Evolutionary conservation across 1,140 invertebrate species (phyloP), one percentile per base, ranked within the genome.

Genomic region (Helicoverpa zea): DNA sequence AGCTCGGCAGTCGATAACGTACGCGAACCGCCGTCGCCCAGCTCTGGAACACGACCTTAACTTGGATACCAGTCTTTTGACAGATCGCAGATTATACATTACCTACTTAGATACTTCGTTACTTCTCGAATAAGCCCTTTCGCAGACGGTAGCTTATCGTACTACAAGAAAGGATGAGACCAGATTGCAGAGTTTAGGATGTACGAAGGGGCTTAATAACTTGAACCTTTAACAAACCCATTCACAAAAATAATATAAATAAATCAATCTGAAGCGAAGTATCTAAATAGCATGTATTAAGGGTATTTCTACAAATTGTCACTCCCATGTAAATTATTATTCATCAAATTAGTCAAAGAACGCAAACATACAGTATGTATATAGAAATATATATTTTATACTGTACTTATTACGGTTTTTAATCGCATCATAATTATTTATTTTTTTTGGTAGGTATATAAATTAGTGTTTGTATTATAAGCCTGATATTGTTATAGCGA

Each of bases 1-100:
- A 94, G 68, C 79, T 94, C 93, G 18, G 93, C 93, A 0, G 92
- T 94, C 7, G 92, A 94, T 82, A 94, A 81, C 5, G 92, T 94
- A 10, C 91, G 88, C 1, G 93, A 94, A 11, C 91, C 91, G 29
- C 87, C 87, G 35, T 90, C 89, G 13, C 91, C 90, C 16, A 90
- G 66, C 66, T 92, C 91, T 94, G 88, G 2, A 88, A 90, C 23
- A 64, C 68, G 14, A 29, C 18, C n/a, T 18, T 4, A 11, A 43
- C 30, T 13, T 13, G 18, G 58, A 13, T 49, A 61, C 7, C 43
- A 56, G 10, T 61, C 73, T 43, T 14, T 12, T 2, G 12, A 58
- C 54, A 77, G 35, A 23, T 13, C 54, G 29, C n/a, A 11, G 11
- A 61, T 61, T 61, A 72, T 14, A 61, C 23, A 47, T 23, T 23